Base-by-base conservation (phyloP, 2,797 vertebrate species). In the Crenichthys baileyi region DNA sequence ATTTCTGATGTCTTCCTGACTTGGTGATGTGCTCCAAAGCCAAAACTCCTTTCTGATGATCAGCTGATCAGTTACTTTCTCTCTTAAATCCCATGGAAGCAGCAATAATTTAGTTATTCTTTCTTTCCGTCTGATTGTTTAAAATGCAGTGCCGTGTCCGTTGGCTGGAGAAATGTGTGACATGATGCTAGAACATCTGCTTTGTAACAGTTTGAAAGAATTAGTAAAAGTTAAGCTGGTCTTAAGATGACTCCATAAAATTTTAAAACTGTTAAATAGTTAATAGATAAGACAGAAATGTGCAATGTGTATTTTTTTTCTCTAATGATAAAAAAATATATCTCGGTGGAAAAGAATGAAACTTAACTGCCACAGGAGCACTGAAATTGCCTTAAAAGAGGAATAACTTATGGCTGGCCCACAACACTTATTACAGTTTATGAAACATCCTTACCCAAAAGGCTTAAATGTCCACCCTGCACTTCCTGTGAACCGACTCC, bases 401-500 rank as follows among this genome's bases (percentile, higher is more conserved):
- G 50, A 61, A 74, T n/a, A 79, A 73, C 71, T 73, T 77, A 88
- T 85, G 65, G 29, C 77, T 55, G 81, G 87, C 83, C 0, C 83
- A 77, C 79, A 70, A 58, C 83, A 46, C 83, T 89, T 87, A 90
- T 84, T 90, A 78, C 83, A 77, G 80, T 83, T 92, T 88, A 90
- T 90, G 82, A 90, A 89, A 90, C 73, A 80, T 82, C 83, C 63
- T 80, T 53, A 83, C 84, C 88, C 89, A 89, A 88, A 90, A 92
- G 90, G 88, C 90, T 86, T 53, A 79, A 71, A 77, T 78, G 87
- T 85, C 87, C 86, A 61, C 51, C 72, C 22, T 90, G 93, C 82
- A 86, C 91, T 92, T 83, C 71, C 79, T 86, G 83, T 93, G 92
- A 93, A 92, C 92, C 5, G 79, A 89, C 83, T 74, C 79, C 83